phyloP scores from a whole-genome alignment of 2,888 invertebrate species.

The Drosophila fulvimacula region DNA sequence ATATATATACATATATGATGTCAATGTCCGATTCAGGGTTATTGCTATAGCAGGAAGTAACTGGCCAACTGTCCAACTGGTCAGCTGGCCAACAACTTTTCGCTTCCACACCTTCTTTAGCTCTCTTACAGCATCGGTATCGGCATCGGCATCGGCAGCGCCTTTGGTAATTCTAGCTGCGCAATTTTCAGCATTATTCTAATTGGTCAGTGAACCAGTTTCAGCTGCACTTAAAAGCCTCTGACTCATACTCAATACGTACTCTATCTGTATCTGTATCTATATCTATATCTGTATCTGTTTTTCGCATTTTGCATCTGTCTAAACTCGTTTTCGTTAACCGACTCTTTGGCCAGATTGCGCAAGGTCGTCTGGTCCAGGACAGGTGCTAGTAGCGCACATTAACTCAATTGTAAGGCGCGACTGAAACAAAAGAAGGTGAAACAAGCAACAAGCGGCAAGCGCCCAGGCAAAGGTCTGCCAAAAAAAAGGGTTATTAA shows the following conservation, averaged over 20 bases:
- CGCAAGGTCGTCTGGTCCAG: conserved; percentile 80
- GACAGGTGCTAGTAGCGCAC: conserved; percentile 60
- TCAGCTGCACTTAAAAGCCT: conserved; percentile 48
- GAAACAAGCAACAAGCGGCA: conserved; percentile 4
- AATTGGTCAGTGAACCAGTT: conserved; percentile 75
- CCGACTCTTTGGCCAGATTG: conserved; percentile 64
- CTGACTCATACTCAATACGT: conserved; percentile 50
- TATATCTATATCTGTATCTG: conserved; percentile 14
- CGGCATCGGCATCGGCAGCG: neutral
- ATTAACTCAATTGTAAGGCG: conserved; percentile 59
- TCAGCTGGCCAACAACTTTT: conserved; percentile 22
- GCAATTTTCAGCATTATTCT: conserved; percentile 66
- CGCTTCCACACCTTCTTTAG: conserved; percentile 36
- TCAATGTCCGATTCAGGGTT: conserved; percentile 69
- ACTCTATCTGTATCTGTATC: conserved; percentile 6
- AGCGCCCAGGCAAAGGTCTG: conserved; percentile 15
- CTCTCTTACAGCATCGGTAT: neutral
- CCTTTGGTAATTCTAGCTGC: conserved; percentile 25
- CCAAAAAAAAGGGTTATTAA: conserved; percentile 22
- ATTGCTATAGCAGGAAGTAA: conserved; percentile 65
- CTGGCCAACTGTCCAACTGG: conserved; percentile 44
- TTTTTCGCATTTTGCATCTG: conserved; percentile 21
- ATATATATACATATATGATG: conserved; percentile 15
- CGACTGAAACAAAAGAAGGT: conserved; percentile 17
- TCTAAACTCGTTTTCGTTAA: conserved; percentile 58